Percentiles rank a stretch among this genome's conserved stretches.
phyloP scores from a whole-genome alignment of 2,113 vertebrate genomes.

The Clarias batrachus region DNA sequence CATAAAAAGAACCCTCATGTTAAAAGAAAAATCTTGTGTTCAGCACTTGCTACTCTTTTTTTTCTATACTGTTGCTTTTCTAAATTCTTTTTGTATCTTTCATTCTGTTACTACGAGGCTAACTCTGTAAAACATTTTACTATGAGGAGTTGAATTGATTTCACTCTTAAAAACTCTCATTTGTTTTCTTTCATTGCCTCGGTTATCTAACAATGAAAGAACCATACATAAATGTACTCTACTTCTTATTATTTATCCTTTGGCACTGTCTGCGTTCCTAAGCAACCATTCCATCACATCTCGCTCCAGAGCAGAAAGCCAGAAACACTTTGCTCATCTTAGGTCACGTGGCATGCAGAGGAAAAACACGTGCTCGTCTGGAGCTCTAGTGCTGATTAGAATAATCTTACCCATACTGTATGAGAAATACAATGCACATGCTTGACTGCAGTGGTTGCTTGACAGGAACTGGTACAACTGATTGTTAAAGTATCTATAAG shows the following conservation, averaged over 20 bases:
- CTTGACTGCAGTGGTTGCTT: neutral
- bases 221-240: neutral
- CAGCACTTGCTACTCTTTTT: neutral
- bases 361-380: neutral
- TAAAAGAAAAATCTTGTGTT: constrained; percentile 20
- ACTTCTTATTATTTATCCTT: neutral
- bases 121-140: constrained; percentile 12
- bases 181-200: constrained; percentile 7
- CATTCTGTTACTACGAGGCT: constrained; percentile 5
- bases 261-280: constrained; percentile 1
- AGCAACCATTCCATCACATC: constrained; percentile 25
- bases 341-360: neutral
- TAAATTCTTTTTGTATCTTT: constrained; percentile 23
- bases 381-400: neutral
- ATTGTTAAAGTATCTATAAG: neutral
- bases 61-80: constrained; percentile 30
- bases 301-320: neutral
- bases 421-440: neutral
- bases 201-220: neutral
- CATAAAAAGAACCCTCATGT: constrained; percentile 11
- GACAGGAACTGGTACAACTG: neutral
- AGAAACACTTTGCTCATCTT: neutral
- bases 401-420: neutral
- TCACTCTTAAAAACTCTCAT: neutral
- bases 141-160: constrained; percentile 29